A percentile compares a stretch with the other conserved stretches of the same genome.
Conservation (phyloP, 2,113 vertebrate species). For the Chaenocephalus aceratus region DNA sequence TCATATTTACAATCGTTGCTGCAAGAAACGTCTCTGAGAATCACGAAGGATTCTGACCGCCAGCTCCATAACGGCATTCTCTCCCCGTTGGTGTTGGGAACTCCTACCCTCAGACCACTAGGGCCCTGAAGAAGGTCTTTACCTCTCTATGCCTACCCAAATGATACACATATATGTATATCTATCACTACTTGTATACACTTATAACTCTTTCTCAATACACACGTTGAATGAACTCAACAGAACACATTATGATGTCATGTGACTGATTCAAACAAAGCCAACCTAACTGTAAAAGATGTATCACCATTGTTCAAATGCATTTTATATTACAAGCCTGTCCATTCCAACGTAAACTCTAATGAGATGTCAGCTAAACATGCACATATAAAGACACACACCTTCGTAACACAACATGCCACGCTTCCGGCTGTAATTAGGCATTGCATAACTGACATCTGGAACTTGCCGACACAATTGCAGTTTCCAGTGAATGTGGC, state of each 20-base stretch:
- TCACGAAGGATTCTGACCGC: neutral
- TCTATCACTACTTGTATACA: neutral
- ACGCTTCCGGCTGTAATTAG: constrained; percentile 65
- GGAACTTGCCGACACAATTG: constrained; percentile 72
- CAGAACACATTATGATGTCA: neutral
- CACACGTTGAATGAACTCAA: neutral
- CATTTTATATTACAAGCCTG: neutral
- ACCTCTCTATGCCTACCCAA: neutral
- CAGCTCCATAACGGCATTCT: too few relatives aligned
- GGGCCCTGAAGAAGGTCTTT: too few relatives aligned
- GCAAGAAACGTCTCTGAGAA: neutral
- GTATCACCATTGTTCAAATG: neutral
- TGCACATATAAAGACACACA: neutral
- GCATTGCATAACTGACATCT: constrained; percentile 77
- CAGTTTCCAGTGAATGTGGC: constrained; percentile 73
- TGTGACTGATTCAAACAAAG: neutral
- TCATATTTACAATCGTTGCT: neutral
- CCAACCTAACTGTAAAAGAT: neutral
- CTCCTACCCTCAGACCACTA: neutral
- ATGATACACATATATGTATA: neutral
- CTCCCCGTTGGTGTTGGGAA: neutral
- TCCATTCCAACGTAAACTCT: constrained; percentile 9
- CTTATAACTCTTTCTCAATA: neutral
- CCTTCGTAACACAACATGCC: constrained; percentile 10
- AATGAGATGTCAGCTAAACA: neutral